A percentile compares a stretch with the other conserved stretches of the same genome.
These are phyloP conservation scores for Deilephila elpenor DNA, from an alignment of 2,888 invertebrate species.

Conservation along the genomic window DNA sequence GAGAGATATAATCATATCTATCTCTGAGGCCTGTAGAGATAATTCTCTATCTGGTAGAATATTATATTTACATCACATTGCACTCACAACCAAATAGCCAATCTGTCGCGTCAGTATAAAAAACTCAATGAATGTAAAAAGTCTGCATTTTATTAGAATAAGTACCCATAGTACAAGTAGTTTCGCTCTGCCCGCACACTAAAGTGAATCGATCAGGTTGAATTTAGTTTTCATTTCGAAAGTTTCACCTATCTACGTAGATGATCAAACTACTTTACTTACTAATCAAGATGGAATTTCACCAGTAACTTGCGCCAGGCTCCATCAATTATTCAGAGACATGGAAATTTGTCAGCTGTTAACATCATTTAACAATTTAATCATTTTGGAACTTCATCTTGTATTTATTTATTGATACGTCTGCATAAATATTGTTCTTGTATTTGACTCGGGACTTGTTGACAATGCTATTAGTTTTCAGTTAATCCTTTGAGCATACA, in stretches of 20 bases:
- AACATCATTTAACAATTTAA: slow-evolving; percentile 25
- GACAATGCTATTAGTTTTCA: background rate
- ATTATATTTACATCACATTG: too few relatives aligned
- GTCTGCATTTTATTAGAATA: background rate
- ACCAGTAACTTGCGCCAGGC: slow-evolving; percentile 14
- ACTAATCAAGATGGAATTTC: slow-evolving; percentile 28
- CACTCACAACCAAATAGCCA: too few relatives aligned
- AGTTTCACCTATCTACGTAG: slow-evolving; percentile 23
- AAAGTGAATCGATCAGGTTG: slow-evolving; percentile 18
- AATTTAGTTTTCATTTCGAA: slow-evolving; percentile 24
- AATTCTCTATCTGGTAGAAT: too few relatives aligned
- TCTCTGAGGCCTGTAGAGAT: too few relatives aligned
- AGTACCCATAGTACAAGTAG: background rate
- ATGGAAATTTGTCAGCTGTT: slow-evolving; percentile 24
- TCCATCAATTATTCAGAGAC: slow-evolving; percentile 20
- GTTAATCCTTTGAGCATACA: background rate
- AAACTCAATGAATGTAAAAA: background rate
- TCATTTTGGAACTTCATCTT: background rate
- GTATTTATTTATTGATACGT: slow-evolving; percentile 16
- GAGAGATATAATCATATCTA: too few relatives aligned
- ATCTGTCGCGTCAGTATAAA: too few relatives aligned
- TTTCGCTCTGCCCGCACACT: background rate
- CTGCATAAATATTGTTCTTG: background rate
- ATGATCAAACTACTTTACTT: slow-evolving; percentile 32
- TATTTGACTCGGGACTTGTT: background rate